phyloP scores from a whole-genome alignment of 2,888 invertebrate genomes.

The Entomobrya multifasciata region DNA sequence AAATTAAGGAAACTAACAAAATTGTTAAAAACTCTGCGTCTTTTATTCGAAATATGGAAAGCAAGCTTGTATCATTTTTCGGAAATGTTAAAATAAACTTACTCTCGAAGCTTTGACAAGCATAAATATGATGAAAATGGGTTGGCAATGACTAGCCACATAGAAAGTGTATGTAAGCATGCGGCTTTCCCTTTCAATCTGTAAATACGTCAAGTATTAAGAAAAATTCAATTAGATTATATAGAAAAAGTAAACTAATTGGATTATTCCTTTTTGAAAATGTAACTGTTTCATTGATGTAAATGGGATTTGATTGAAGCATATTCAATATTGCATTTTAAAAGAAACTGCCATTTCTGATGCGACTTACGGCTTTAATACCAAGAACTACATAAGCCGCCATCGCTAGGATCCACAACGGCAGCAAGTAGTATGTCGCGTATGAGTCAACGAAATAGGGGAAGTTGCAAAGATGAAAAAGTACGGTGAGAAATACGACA shows the following conservation, averaged over 20 bases:
- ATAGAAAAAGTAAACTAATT: too few relatives aligned
- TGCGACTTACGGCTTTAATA: conserved; percentile 46
- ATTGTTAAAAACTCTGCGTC: too few relatives aligned
- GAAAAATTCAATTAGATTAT: too few relatives aligned
- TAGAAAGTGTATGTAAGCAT: conserved; percentile 68
- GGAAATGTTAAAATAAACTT: not conserved
- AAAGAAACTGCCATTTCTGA: not conserved
- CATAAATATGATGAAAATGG: conserved; percentile 71
- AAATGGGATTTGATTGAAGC: too few relatives aligned
- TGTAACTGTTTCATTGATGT: too few relatives aligned
- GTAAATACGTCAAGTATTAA: not conserved
- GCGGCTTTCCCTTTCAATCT: conserved; percentile 69
- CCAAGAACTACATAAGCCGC: conserved; percentile 43
- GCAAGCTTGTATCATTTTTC: too few relatives aligned
- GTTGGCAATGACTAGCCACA: conserved; percentile 69
- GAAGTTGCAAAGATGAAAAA: conserved; percentile 56
- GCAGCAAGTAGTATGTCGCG: conserved; percentile 39
- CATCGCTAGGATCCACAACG: conserved; percentile 35
- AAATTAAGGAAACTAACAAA: too few relatives aligned
- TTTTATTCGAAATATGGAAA: too few relatives aligned
- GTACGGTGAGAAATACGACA: conserved; percentile 43
- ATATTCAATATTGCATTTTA: too few relatives aligned
- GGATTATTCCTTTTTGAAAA: too few relatives aligned
- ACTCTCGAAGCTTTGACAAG: conserved; percentile 55
- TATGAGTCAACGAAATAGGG: conserved; percentile 40